Conservation (phyloP, 2,888 invertebrate genomes). For the Scelioninae gen. 1 region DNA sequence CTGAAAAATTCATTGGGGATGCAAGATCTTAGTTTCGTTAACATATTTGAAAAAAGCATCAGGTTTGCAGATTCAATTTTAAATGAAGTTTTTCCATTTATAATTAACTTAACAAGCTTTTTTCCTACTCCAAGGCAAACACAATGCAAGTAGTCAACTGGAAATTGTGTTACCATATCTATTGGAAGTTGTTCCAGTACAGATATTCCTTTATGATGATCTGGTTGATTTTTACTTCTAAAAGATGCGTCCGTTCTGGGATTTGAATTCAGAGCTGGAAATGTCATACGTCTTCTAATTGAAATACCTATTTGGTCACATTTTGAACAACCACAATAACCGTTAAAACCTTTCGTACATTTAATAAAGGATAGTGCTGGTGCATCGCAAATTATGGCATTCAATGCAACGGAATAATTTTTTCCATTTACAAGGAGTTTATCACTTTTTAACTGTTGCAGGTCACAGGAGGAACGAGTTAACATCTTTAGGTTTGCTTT, state of each 20-base stretch:
- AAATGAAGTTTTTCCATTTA: neutral
- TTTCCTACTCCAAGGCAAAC: slow-evolving; percentile 6
- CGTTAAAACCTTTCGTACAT: slow-evolving; percentile 1
- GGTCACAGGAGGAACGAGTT: no score
- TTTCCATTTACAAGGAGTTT: no score
- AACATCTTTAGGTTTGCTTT: slow-evolving; percentile 6
- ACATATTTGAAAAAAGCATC: neutral
- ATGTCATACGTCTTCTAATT: slow-evolving; percentile 1
- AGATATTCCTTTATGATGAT: slow-evolving; percentile 1
- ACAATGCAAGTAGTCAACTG: slow-evolving; percentile 7
- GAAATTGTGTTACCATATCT: slow-evolving; percentile 12
- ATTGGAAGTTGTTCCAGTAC: neutral
- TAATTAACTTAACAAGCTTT: slow-evolving; percentile 11
- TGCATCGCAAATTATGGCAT: no score
- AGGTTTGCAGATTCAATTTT: neutral
- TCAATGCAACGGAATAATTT: no score
- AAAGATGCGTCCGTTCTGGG: slow-evolving; percentile 1
- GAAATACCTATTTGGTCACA: neutral
- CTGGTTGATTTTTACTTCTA: slow-evolving; percentile 9
- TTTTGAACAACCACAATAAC: neutral
- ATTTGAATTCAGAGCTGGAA: neutral
- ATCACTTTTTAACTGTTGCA: no score
- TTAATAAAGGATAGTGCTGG: slow-evolving; percentile 2
- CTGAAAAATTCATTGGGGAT: slow-evolving; percentile 4
- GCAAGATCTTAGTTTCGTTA: neutral